Evolutionary conservation across 2,113 vertebrate species (phyloP), one percentile per base, ranked within the genome.

Genomic region (Addax nasomaculatus): DNA sequence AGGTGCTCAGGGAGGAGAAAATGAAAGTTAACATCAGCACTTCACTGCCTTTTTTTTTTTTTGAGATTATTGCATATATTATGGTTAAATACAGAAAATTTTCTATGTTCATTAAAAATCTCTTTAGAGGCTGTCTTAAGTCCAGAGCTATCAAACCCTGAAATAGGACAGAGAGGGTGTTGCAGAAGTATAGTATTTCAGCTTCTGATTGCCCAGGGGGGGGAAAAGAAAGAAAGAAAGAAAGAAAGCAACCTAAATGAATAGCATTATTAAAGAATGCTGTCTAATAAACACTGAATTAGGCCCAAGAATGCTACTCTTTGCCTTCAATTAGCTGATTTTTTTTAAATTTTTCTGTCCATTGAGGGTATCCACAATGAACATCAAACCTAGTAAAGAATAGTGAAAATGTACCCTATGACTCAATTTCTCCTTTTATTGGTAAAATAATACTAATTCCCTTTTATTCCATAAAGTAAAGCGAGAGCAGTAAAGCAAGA

Each of bases 51-150:
- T 17, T 27, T 47, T 39, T 39, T 39, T 39, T 39, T 81, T 96
- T 78, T 62, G 13, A 86, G 58, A 55, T 62, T 45, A 25, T 80
- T 90, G 67, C 23, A 33, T 47, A 45, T 60, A 25, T 83, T 93
- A 80, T 51, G 78, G 27, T 93, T 96, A 95, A 93, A 80, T 91
- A 96, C 78, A 93, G 86, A 57, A 85, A 85, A 93, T 78, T 7
- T 49, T 60, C 14, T 76, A 36, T 87, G 85, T 25, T 93, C 30
- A 84, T 91, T 94, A 76, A 90, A 94, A 84, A 57, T 13, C 27
- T 30, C 57, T 84, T 88, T 60, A 80, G 51, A 79, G 13, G 33
- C 79, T 58, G 3, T 84, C 53, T 76, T 93, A 91, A 84, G 30
- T 84, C 57, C 47, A 87, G 43, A 96, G 12, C n/a, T 86, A 64